Conservation (phyloP, 2,113 vertebrate genomes). For the Anoplopoma fimbria region DNA sequence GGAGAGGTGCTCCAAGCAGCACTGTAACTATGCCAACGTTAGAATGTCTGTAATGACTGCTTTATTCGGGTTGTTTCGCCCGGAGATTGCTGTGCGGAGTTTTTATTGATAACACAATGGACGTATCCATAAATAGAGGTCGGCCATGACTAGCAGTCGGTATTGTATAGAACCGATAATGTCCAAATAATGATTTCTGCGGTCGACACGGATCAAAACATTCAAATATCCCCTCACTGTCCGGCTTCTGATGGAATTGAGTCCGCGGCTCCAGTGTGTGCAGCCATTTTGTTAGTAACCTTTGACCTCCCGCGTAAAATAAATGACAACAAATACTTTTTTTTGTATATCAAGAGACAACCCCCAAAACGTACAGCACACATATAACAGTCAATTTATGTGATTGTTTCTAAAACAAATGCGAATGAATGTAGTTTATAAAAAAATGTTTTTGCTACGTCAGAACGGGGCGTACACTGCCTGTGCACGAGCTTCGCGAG, state of each 20-base stretch:
- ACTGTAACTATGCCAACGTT: not conserved
- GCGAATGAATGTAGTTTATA: not conserved
- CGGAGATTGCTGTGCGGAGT: not conserved
- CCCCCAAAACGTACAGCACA: rapidly evolving
- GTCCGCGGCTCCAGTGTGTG: not conserved
- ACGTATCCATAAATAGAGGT: not conserved
- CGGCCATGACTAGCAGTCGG: not conserved
- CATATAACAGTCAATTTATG: rapidly evolving
- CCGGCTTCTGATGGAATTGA: not conserved
- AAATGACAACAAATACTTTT: not conserved
- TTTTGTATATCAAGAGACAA: not conserved
- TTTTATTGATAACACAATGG: not conserved
- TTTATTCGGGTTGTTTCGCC: not conserved
- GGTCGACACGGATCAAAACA: not conserved
- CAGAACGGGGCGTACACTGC: slow-evolving; percentile 4
- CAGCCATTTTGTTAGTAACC: slow-evolving; percentile 84
- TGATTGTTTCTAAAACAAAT: not conserved
- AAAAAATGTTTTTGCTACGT: not conserved
- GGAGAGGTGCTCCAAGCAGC: not conserved
- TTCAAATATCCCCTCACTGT: not conserved
- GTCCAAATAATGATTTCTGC: not conserved
- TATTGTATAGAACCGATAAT: not conserved
- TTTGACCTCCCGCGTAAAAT: slow-evolving; percentile 76
- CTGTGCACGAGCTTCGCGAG: not conserved
- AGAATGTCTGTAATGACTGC: not conserved